Percentiles rank a stretch among this genome's conserved stretches.
phyloP scores from a whole-genome alignment of 2,797 vertebrate genomes.

The Psittacula echo region DNA sequence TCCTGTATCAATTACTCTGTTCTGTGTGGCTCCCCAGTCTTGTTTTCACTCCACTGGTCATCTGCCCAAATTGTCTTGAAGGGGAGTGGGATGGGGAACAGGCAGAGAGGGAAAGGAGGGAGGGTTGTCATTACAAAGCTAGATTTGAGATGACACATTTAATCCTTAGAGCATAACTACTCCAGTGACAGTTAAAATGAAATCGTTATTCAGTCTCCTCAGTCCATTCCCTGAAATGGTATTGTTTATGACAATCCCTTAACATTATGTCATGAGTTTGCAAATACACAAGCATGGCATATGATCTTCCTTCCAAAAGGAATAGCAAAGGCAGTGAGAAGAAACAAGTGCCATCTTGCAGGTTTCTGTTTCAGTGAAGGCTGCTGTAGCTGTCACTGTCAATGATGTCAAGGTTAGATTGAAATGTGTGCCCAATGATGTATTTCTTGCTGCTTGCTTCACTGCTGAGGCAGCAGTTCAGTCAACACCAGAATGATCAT shows the following conservation, averaged over 20 bases:
- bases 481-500: neutral
- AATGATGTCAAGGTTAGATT: conserved; percentile 59
- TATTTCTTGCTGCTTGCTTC: conserved; percentile 71
- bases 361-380: conserved; percentile 51
- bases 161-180: neutral
- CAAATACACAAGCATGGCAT: conserved; percentile 50
- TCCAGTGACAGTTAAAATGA: neutral
- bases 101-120: neutral
- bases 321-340: conserved; percentile 45
- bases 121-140: neutral
- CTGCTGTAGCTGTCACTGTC: conserved; percentile 52
- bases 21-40: neutral
- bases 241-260: conserved; percentile 54
- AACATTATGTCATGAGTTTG: conserved; percentile 60
- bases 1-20: conserved; percentile 42
- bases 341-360: conserved; percentile 46
- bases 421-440: conserved; percentile 36
- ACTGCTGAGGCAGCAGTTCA: conserved; percentile 44
- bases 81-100: neutral
- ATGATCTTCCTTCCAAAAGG: conserved; percentile 9
- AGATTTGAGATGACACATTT: neutral
- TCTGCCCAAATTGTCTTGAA: neutral
- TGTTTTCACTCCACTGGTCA: neutral
- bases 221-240: conserved; percentile 48
- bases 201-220: neutral